Evolutionary conservation across 1,140 invertebrate genomes (phyloP).

Genomic region (Periplaneta americana): DNA sequence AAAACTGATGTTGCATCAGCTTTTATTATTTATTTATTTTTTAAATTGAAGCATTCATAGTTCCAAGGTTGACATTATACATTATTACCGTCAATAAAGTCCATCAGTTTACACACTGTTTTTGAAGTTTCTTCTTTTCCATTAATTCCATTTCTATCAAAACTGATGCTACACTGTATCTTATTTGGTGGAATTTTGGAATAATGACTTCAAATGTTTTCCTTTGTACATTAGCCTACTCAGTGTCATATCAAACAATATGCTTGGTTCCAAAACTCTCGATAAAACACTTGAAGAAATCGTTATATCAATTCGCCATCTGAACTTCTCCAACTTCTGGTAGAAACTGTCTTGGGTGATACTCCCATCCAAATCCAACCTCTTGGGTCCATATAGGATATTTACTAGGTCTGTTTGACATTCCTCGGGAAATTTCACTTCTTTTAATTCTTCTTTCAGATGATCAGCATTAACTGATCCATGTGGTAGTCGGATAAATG

Average conservation of each 20-base stretch:
- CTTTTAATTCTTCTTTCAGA: not conserved
- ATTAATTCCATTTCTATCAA: slow-evolving; percentile 34
- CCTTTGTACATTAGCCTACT: slow-evolving; percentile 32
- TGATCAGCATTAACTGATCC: not conserved
- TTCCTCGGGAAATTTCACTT: not conserved
- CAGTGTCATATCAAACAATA: slow-evolving; percentile 39
- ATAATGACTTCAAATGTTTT: slow-evolving; percentile 37
- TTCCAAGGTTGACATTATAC: no score
- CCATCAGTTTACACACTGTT: not conserved
- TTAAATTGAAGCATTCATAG: no score
- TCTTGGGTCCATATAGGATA: not conserved
- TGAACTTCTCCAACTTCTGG: slow-evolving; percentile 5
- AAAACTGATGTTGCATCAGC: no score
- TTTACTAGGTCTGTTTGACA: not conserved
- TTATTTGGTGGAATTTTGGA: slow-evolving; percentile 36
- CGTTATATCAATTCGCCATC: slow-evolving; percentile 15
- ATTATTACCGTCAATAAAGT: no score
- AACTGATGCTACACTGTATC: slow-evolving; percentile 35
- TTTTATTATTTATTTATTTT: no score
- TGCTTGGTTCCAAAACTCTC: slow-evolving; percentile 35
- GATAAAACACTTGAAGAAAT: slow-evolving; percentile 30
- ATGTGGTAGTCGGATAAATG: not conserved
- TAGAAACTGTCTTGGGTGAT: slow-evolving; percentile 2
- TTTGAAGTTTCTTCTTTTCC: slow-evolving; percentile 27
- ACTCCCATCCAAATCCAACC: not conserved